phyloP scores from a whole-genome alignment of 2,888 invertebrate genomes.

The Eupithecia exiguata region DNA sequence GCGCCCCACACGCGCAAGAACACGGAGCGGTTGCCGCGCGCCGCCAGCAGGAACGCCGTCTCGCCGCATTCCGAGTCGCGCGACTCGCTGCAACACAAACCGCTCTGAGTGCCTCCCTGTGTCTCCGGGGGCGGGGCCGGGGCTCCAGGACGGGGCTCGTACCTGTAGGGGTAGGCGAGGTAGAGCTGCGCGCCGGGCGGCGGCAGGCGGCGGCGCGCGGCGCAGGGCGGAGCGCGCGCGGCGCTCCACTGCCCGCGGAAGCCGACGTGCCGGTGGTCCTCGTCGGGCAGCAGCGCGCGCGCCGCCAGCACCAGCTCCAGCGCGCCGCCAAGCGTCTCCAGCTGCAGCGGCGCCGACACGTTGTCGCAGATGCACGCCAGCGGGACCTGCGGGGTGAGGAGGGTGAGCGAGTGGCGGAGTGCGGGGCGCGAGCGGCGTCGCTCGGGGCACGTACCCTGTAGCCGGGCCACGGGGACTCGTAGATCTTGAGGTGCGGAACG shows the following conservation, averaged over 20 bases:
- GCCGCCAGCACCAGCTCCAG: slow-evolving; percentile 91
- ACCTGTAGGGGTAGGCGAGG: slow-evolving; percentile 72
- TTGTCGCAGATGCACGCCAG: slow-evolving; percentile 93
- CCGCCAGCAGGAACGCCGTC: slow-evolving; percentile 91
- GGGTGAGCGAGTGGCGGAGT: not conserved
- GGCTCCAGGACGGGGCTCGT: not conserved
- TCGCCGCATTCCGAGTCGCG: slow-evolving; percentile 87
- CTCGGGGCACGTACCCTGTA: slow-evolving; percentile 72
- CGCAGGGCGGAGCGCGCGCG: slow-evolving; percentile 53
- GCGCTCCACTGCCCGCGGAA: slow-evolving; percentile 86
- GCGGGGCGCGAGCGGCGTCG: slow-evolving; percentile 66
- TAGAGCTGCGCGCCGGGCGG: slow-evolving; percentile 64
- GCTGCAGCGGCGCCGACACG: slow-evolving; percentile 65
- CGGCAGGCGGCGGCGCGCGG: slow-evolving; percentile 55
- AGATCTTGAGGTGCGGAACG: slow-evolving; percentile 83
- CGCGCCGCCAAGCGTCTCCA: slow-evolving; percentile 69
- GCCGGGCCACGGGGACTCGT: slow-evolving; percentile 89
- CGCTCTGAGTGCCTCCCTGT: not conserved
- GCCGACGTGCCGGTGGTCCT: slow-evolving; percentile 92
- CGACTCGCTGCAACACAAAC: slow-evolving; percentile 81
- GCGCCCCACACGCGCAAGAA: slow-evolving; percentile 93
- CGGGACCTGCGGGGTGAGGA: slow-evolving; percentile 74
- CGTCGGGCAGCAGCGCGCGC: slow-evolving; percentile 87
- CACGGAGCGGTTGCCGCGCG: slow-evolving; percentile 90
- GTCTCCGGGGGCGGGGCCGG: not conserved